Percentiles rank a stretch among this genome's conserved stretches.
Conservation (phyloP, 2,888 invertebrate genomes). For the Andrena haemorrhoa region DNA sequence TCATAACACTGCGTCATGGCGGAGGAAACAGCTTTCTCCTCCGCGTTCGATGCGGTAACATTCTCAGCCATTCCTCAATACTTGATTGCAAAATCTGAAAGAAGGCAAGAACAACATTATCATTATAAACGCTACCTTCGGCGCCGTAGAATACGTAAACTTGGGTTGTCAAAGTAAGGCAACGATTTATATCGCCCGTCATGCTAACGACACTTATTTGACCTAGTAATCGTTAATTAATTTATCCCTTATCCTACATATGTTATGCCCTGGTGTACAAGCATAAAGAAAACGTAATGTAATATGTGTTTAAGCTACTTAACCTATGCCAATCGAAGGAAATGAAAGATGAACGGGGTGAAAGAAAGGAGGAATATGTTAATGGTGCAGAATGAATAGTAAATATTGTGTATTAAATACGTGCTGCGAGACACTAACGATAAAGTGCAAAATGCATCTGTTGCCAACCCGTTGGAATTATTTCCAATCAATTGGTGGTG, state of each 20-base stretch:
- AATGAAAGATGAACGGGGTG: conserved; percentile 1
- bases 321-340: conserved; percentile 40
- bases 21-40: conserved; percentile 74
- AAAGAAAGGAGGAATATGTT: not conserved
- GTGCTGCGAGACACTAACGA: conserved; percentile 46
- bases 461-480: conserved; percentile 29
- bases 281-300: not conserved
- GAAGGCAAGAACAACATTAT: conserved; percentile 12
- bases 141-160: not conserved
- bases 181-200: not conserved
- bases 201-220: not conserved
- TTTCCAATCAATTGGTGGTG: conserved; percentile 27
- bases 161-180: conserved; percentile 11
- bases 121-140: not conserved
- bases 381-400: conserved; percentile 2
- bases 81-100: conserved; percentile 53
- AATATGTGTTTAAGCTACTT: conserved; percentile 34
- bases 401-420: not conserved
- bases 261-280: conserved; percentile 8
- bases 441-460: conserved; percentile 53
- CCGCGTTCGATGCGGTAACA: conserved; percentile 74
- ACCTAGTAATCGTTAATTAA: not conserved
- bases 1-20: conserved; percentile 93
- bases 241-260: conserved; percentile 18
- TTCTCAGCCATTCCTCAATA: conserved; percentile 78